phyloP scores from a whole-genome alignment of 2,797 vertebrate genomes.

The Gallinago nigripennis region DNA sequence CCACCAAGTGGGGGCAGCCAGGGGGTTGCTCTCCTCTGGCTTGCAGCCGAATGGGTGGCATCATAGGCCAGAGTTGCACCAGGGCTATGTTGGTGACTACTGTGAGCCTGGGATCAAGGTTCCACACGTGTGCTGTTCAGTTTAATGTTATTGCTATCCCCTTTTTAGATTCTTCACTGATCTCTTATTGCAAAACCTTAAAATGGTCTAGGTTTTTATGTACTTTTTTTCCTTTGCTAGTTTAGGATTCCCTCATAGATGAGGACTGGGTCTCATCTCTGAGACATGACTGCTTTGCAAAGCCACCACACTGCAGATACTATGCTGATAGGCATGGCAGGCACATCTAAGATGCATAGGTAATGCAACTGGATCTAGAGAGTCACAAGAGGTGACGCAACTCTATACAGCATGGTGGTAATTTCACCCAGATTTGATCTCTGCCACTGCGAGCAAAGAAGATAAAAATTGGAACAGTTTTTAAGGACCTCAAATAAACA shows the following conservation, averaged over 20 bases:
- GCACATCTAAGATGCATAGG: not conserved
- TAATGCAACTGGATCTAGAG: not conserved
- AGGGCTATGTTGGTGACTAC: fast-evolving
- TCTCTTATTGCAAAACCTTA: not conserved
- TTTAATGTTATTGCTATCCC: not conserved
- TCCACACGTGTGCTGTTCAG: fast-evolving
- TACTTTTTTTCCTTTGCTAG: not conserved
- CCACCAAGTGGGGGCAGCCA: not conserved
- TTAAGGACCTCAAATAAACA: not conserved
- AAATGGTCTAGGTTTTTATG: fast-evolving
- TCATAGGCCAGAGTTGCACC: fast-evolving
- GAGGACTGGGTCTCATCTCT: not conserved
- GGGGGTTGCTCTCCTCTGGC: fast-evolving
- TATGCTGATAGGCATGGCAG: not conserved
- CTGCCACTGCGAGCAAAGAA: not conserved
- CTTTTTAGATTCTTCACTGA: not conserved
- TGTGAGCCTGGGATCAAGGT: not conserved
- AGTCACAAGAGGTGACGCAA: not conserved
- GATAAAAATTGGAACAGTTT: not conserved
- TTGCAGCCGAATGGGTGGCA: not conserved
- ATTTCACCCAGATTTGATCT: conserved; percentile 1
- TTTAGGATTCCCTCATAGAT: not conserved
- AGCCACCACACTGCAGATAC: not conserved
- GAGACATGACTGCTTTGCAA: not conserved
- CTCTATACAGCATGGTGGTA: not conserved